These are phyloP conservation scores for Helostoma temminkii DNA, from an alignment of 2,797 vertebrate genomes.

Conservation along the genomic window DNA sequence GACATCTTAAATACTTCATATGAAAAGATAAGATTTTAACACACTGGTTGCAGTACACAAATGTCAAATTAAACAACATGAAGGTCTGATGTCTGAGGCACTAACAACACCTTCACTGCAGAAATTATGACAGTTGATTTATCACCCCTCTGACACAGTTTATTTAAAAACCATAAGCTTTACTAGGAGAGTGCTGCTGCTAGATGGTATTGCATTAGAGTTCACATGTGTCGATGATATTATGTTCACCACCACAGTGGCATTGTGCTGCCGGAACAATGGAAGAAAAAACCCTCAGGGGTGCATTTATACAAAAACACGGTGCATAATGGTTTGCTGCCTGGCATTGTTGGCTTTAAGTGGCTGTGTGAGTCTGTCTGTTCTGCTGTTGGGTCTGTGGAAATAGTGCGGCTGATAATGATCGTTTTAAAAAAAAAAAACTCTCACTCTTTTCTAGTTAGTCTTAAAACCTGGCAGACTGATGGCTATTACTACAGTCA, in stretches of 20 bases:
- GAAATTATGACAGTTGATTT: background rate
- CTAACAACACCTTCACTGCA: background rate
- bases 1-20: background rate
- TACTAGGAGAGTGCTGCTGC: slow-evolving; percentile 3
- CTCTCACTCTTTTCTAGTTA: slow-evolving; percentile 3
- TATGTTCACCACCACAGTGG: background rate
- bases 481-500: background rate
- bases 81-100: background rate
- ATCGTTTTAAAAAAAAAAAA: no score
- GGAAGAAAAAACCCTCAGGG: slow-evolving; percentile 13
- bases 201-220: slow-evolving; percentile 5
- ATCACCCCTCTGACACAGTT: slow-evolving; percentile 6
- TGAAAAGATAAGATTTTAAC: background rate
- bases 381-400: slow-evolving; percentile 33
- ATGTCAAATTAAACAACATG: background rate
- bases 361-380: slow-evolving; percentile 45
- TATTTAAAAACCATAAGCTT: slow-evolving; percentile 11
- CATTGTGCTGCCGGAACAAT: slow-evolving; percentile 8
- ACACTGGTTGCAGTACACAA: background rate
- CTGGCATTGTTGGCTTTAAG: slow-evolving; percentile 41
- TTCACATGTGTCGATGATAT: slow-evolving; percentile 15
- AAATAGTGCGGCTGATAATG: slow-evolving; percentile 58
- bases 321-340: slow-evolving; percentile 38
- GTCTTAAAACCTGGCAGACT: slow-evolving; percentile 7
- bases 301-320: slow-evolving; percentile 42